phyloP scores from a whole-genome alignment of 1,140 invertebrate genomes.

The Bombus polaris region DNA sequence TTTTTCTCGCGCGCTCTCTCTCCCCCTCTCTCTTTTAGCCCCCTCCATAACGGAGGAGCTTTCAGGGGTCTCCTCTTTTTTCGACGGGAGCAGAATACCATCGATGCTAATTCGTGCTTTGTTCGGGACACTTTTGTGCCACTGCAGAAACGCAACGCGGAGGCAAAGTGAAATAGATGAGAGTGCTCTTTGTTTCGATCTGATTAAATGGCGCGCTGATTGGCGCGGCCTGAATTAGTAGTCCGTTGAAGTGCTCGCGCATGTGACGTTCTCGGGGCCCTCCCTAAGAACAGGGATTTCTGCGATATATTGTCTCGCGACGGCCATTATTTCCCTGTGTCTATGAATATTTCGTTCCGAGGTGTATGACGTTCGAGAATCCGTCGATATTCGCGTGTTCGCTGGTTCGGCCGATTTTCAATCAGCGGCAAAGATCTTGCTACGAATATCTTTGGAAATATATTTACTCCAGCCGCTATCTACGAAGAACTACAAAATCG shows the following conservation, averaged over 20 bases:
- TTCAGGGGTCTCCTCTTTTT: slow-evolving; percentile 7
- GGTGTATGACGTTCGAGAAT: neutral
- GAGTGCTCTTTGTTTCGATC: slow-evolving; percentile 49
- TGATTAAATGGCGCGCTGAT: slow-evolving; percentile 46
- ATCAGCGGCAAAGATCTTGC: neutral
- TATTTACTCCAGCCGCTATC: too few relatives aligned
- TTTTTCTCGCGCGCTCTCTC: accelerated
- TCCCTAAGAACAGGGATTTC: slow-evolving; percentile 10
- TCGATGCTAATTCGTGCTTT: slow-evolving; percentile 52
- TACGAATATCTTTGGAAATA: neutral
- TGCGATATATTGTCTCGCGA: slow-evolving; percentile 18
- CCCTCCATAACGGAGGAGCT: neutral
- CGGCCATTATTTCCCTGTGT: slow-evolving; percentile 7
- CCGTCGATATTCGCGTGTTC: neutral
- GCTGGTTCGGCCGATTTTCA: neutral
- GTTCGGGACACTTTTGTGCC: slow-evolving; percentile 43
- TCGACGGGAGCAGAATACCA: slow-evolving; percentile 39
- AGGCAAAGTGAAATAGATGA: slow-evolving; percentile 32
- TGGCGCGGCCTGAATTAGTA: slow-evolving; percentile 37
- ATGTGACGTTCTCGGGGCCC: slow-evolving; percentile 23
- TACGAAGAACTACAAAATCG: too few relatives aligned
- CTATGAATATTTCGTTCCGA: slow-evolving; percentile 1
- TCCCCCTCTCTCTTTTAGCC: neutral
- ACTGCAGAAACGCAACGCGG: slow-evolving; percentile 12
- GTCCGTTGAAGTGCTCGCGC: slow-evolving; percentile 23